Evolutionary conservation across 2,113 vertebrate genomes (phyloP).

Genomic region (Eira barbara): DNA sequence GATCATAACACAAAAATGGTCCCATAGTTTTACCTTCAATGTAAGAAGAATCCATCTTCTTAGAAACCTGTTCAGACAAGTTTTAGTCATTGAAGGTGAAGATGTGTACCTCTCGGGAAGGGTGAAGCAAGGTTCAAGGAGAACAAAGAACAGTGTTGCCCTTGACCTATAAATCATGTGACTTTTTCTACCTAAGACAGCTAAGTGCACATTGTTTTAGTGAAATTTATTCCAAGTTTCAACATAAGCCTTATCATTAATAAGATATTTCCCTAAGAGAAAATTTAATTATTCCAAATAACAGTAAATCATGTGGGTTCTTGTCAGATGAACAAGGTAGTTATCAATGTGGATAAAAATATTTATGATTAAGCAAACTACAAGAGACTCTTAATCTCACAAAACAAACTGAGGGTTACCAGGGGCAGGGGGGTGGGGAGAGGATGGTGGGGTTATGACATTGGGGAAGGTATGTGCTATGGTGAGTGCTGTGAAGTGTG

Average conservation of each 20-base stretch:
- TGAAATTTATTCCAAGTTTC: neutral
- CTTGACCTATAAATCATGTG: neutral
- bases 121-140: neutral
- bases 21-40: neutral
- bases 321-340: neutral
- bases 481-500: no score
- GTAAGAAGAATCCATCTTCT: neutral
- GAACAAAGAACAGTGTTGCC: neutral
- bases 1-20: neutral
- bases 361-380: neutral
- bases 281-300: constrained; percentile 6
- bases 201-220: neutral
- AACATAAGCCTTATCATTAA: neutral
- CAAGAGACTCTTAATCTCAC: no score
- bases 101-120: neutral
- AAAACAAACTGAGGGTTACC: no score
- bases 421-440: no score
- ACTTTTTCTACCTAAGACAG: neutral
- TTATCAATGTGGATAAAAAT: neutral
- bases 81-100: neutral
- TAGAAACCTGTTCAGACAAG: neutral
- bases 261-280: neutral
- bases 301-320: neutral
- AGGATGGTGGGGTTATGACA: no score
- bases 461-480: no score